Conservation (phyloP, 1,140 invertebrate species). For the Helicorthomorpha holstii region DNA sequence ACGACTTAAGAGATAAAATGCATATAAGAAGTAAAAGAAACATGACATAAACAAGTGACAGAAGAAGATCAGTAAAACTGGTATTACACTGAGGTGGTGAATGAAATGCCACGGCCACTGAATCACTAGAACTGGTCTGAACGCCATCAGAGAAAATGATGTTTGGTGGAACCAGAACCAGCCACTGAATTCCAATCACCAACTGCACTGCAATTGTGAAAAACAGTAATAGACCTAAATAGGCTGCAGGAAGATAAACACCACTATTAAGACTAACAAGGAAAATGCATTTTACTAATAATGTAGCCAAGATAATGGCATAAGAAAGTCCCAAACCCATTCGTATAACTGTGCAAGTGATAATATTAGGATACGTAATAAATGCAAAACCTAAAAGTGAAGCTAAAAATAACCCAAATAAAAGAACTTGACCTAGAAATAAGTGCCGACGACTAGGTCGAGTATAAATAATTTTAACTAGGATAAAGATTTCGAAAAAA, state of each 20-base stretch:
- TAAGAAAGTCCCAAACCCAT: constrained; percentile 72
- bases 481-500: constrained; percentile 72
- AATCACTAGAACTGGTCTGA: constrained; percentile 1
- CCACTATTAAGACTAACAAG: constrained; percentile 76
- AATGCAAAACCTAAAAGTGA: constrained; percentile 62
- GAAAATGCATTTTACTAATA: constrained; percentile 87
- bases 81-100: constrained; percentile 12
- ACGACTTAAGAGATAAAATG: constrained; percentile 60
- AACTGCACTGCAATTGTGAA: constrained; percentile 44
- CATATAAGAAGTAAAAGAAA: constrained; percentile 68
- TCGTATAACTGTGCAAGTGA: constrained; percentile 64
- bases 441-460: constrained; percentile 66
- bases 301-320: constrained; percentile 71
- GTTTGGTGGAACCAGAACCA: constrained; percentile 14
- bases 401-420: constrained; percentile 67
- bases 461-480: constrained; percentile 69
- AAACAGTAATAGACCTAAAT: constrained; percentile 68
- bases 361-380: constrained; percentile 53
- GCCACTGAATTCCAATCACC: constrained; percentile 24
- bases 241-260: constrained; percentile 80
- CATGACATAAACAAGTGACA: constrained; percentile 61
- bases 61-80: constrained; percentile 38
- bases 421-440: constrained; percentile 75
- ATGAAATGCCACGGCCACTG: not conserved
- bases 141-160: constrained; percentile 6